Conservation (phyloP, 2,888 invertebrate species). For the Dicycla oo region DNA sequence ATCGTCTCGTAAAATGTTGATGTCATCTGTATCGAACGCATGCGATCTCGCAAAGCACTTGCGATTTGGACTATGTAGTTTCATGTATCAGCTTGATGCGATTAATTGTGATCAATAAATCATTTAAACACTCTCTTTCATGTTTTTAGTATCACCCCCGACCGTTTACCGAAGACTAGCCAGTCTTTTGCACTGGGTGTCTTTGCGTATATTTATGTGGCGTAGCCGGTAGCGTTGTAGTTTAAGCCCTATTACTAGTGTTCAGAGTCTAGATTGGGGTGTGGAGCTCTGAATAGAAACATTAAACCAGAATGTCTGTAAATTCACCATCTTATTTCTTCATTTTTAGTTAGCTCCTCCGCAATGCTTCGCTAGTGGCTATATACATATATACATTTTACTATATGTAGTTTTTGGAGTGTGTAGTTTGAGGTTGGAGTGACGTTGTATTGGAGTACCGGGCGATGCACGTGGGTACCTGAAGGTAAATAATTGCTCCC, state of each 20-base stretch:
- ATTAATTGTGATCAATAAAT: slow-evolving; percentile 64
- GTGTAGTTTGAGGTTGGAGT: slow-evolving; percentile 58
- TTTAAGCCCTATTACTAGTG: slow-evolving; percentile 72
- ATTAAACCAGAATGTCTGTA: slow-evolving; percentile 87
- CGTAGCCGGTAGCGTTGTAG: slow-evolving; percentile 60
- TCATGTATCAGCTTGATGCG: slow-evolving; percentile 57
- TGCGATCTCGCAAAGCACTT: slow-evolving; percentile 73
- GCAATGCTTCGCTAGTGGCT: slow-evolving; percentile 84
- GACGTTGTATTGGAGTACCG: slow-evolving; percentile 51
- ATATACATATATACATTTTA: slow-evolving; percentile 71
- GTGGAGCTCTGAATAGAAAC: slow-evolving; percentile 73
- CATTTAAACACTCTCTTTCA: slow-evolving; percentile 62
- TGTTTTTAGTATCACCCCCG: slow-evolving; percentile 69
- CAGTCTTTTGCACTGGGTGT: slow-evolving; percentile 70
- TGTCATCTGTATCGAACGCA: slow-evolving; percentile 78
- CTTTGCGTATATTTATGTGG: slow-evolving; percentile 77
- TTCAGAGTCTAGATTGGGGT: slow-evolving; percentile 76
- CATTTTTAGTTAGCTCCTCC: slow-evolving; percentile 88
- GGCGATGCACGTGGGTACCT: slow-evolving; percentile 82
- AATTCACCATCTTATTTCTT: slow-evolving; percentile 88
- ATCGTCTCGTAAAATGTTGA: slow-evolving; percentile 71
- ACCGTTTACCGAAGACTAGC: slow-evolving; percentile 66
- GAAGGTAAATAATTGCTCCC: slow-evolving; percentile 89
- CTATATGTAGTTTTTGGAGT: slow-evolving; percentile 67
- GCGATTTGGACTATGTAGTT: slow-evolving; percentile 65